Evolutionary conservation across 2,888 invertebrate species (phyloP), one percentile per base, ranked within the genome.

Genomic region (Pecten maximus): DNA sequence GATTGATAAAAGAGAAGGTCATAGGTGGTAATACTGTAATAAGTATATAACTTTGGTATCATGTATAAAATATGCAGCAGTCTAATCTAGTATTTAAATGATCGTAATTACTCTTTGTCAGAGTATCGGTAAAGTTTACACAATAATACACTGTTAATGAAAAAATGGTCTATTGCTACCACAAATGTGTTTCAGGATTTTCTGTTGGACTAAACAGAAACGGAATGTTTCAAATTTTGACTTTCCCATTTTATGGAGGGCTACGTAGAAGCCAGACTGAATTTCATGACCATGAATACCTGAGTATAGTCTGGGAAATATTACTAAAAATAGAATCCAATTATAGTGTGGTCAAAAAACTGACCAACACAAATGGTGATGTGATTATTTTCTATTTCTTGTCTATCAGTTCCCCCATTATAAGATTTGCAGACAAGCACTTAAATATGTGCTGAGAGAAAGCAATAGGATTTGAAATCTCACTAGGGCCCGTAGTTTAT

Each of bases 281-380:
- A 74, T 74, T 74, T 74, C 74, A 74, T 74, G 74, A 35, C 74
- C 74, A 74, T 74, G 74, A 74, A 74, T 74, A 74, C 74, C 74
- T 74, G 74, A 74, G 19, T 19, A 54, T 54, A 19, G 35, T 74
- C 74, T 74, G 74, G 35, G 74, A 74, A 74, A 23, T 28, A 74
- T 74, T 35, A 35, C 74, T 74, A 74, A 35, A 74, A 35, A 74
- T 74, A 74, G 74, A 74, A 74, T 74, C 74, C 74, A 74, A 74
- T 74, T 74, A 74, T 35, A 28, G 35, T 15, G 35, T 35, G 74
- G 74, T 74, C 74, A 74, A 28, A 74, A 44, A 74, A 74, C 35
- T 74, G 74, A 74, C 74, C 74, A 74, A 74, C 74, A 35, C 74
- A 74, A 74, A 74, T 35, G 35, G 74, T 74, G 0, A 0, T 35